Conservation (phyloP, 1,140 invertebrate genomes). For the Liolophura sinensis region DNA sequence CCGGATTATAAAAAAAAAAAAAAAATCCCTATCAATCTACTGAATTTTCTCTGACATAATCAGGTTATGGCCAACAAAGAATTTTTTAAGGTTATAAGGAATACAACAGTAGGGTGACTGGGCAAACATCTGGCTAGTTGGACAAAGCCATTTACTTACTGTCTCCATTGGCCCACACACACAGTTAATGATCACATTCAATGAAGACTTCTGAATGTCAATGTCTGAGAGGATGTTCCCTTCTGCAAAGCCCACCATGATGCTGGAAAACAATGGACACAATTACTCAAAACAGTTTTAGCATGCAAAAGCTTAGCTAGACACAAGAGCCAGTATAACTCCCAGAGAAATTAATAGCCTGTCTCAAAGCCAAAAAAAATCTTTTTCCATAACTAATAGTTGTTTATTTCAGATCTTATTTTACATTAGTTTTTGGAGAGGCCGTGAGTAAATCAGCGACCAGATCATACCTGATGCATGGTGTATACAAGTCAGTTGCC, state of each 20-base stretch:
- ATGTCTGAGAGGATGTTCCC: conserved; percentile 86
- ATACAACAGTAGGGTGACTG: neutral
- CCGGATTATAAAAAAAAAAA: too few relatives aligned
- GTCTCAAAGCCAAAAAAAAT: too few relatives aligned
- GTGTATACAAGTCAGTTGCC: conserved; percentile 36
- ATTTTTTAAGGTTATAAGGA: neutral
- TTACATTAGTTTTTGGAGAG: too few relatives aligned
- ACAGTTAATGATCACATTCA: conserved; percentile 88
- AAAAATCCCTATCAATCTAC: too few relatives aligned
- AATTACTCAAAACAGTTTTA: neutral
- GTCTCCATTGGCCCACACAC: conserved; percentile 87
- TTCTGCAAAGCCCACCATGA: conserved; percentile 81
- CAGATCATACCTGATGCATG: conserved; percentile 47
- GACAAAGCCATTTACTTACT: conserved; percentile 59
- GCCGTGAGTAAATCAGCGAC: too few relatives aligned
- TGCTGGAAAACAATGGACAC: conserved; percentile 45
- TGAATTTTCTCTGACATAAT: too few relatives aligned
- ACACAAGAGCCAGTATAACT: too few relatives aligned
- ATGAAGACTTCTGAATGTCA: conserved; percentile 88
- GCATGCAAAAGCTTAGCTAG: neutral
- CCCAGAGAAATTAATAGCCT: too few relatives aligned
- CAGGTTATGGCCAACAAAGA: too few relatives aligned
- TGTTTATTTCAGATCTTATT: too few relatives aligned
- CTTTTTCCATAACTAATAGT: too few relatives aligned
- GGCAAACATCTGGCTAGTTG: neutral